Conservation (phyloP, 1,140 invertebrate species). For the Drosophila malerkotliana region DNA sequence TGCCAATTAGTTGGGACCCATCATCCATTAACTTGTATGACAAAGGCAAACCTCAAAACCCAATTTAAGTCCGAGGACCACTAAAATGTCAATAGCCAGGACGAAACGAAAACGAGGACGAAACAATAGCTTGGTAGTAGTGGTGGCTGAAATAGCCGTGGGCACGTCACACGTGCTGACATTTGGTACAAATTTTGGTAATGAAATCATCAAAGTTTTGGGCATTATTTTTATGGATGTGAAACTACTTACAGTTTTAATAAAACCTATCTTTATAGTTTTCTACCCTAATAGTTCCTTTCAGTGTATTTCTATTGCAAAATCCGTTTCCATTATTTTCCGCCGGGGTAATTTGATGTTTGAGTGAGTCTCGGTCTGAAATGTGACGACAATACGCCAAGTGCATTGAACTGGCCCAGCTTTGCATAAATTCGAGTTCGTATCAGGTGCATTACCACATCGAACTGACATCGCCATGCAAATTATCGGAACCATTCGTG, state of each 20-base stretch:
- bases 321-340: slow-evolving; percentile 40
- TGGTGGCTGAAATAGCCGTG: slow-evolving; percentile 7
- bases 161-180: not conserved
- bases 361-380: slow-evolving; percentile 30
- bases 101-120: slow-evolving; percentile 22
- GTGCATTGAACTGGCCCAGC: slow-evolving; percentile 67
- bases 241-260: not conserved
- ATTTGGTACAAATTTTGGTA: not conserved
- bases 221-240: not conserved
- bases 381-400: slow-evolving; percentile 51
- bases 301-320: too few species aligned
- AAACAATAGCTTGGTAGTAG: slow-evolving; percentile 6
- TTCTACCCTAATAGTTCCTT: not conserved
- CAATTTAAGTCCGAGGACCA: slow-evolving; percentile 53
- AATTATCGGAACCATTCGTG: slow-evolving; percentile 12
- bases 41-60: slow-evolving; percentile 55
- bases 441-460: slow-evolving; percentile 41
- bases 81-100: slow-evolving; percentile 49
- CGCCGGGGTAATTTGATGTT: slow-evolving; percentile 65
- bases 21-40: slow-evolving; percentile 49
- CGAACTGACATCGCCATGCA: slow-evolving; percentile 14
- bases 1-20: slow-evolving; percentile 45
- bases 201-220: too few species aligned
- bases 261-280: not conserved
- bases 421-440: slow-evolving; percentile 60